Evolutionary conservation across 2,113 vertebrate species (phyloP), one percentile per base, ranked within the genome.

Genomic region (Salvator merianae): DNA sequence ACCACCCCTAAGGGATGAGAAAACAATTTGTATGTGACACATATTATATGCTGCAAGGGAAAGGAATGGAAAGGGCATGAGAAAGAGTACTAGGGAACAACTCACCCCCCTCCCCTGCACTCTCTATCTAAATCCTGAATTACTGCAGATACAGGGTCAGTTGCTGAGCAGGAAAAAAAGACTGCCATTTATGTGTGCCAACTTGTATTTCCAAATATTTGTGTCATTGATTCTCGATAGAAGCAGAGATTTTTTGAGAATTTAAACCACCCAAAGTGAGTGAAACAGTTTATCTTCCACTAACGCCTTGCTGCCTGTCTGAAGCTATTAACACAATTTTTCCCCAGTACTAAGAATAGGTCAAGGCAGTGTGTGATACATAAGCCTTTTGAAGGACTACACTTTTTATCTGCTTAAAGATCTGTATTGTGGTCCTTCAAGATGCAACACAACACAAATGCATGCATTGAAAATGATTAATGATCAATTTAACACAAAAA

Each of bases 201-300:
- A 18, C 10, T n/a, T 38, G 40, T 71, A 50, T 28, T 28, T 90
- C 77, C 32, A 68, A 62, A 16, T 86, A 81, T 86, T 87, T 85
- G 43, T 62, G 70, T 53, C 26, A 82, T 83, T 34, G 68, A 24
- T 85, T 78, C 75, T 77, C 85, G 90, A 43, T 69, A 63, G 50
- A 7, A 1, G 0, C 34, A 78, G 22, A 83, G 53, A 81, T 83
- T 78, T 79, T n/a, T 26, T 28, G 87, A 89, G 68, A 70, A 22
- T 10, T 76, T 75, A n/a, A 84, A 70, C 14, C 83, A 80, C 4
- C 50, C 22, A 40, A 38, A 81, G 34, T 55, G 83, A 43, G 4
- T 77, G 75, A 90, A 86, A 87, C 76, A 55, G 38, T 84, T 88
- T 63, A n/a, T 87, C 47, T 62, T 78, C 6, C 69, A 74, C 75